Evolutionary conservation across 2,797 vertebrate species (phyloP), one percentile per base, ranked within the genome.

Genomic region (Decapterus maruadsi): DNA sequence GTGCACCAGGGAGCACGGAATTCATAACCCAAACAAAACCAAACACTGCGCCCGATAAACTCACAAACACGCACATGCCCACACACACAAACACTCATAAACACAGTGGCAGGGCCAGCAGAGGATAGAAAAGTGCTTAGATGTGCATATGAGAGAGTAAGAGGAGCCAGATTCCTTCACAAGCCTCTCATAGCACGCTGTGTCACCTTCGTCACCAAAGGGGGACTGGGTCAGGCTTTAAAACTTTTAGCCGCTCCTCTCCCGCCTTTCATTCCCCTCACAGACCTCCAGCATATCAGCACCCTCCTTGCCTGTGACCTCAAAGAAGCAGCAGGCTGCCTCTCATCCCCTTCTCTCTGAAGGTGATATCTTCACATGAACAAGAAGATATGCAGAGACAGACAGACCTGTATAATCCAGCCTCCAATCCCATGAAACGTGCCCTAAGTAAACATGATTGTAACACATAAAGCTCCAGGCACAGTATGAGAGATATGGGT

Each of bases 111-210:
- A 26, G 48, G 64, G 58, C 82, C 68, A 61, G 77, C 68, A 67
- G 63, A 88, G 77, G 78, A 77, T 76, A 61, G 31, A 26, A 85
- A 85, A 87, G 54, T 70, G 84, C 91, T 94, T 77, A 91, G 93
- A 93, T 91, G 92, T 94, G 90, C 78, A 94, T 84, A 91, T 92
- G 81, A 94, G 81, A 73, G 77, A 72, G 80, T 75, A 63, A 86
- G 78, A 78, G 51, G 75, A 89, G 75, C 89, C 75, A 83, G 82
- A 88, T 91, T 90, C 83, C 80, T 69, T 82, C 82, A 80, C 85
- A 91, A 85, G 83, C 74, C 75, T 87, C 77, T 75, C 50, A 16
- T 46, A 66, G 42, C 86, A 80, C 2, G 75, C 87, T 84, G 83
- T 34, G 85, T 82, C 80, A 76, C 88, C 80, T 89, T 84, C 51